These are phyloP conservation scores for Rhabdophis nuchalis DNA, from an alignment of 2,797 vertebrate genomes.

Conservation along the genomic window DNA sequence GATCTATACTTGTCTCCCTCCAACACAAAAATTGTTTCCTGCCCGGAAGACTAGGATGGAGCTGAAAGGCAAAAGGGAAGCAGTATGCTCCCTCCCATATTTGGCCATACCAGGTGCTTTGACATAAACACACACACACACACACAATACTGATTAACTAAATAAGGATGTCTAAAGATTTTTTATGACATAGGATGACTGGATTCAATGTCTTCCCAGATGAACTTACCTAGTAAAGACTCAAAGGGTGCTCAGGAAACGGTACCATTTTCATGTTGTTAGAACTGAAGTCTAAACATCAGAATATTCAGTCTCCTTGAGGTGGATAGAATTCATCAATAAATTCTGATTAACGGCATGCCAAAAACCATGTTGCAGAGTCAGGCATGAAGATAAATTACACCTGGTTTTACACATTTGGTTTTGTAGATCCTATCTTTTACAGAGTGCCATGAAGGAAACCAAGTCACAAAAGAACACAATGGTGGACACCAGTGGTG, in stretches of 20 bases:
- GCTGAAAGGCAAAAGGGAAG: too few relatives aligned
- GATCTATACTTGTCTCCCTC: too few relatives aligned
- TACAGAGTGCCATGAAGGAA: background rate
- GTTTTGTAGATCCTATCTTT: background rate
- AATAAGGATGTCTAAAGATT: background rate
- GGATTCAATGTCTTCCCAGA: background rate
- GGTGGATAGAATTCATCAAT: background rate
- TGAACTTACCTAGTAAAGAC: background rate
- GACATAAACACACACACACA: too few relatives aligned
- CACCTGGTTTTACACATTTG: background rate
- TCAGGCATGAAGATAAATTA: background rate
- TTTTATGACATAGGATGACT: background rate
- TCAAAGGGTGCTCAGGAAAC: background rate
- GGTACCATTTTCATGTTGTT: background rate
- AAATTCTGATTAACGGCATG: background rate
- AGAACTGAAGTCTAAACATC: background rate
- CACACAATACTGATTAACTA: too few relatives aligned
- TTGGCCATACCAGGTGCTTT: too few relatives aligned
- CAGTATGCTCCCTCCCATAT: too few relatives aligned
- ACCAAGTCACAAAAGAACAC: background rate
- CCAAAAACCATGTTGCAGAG: background rate
- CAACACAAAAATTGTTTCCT: too few relatives aligned
- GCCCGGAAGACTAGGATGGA: too few relatives aligned
- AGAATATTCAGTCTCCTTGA: background rate
- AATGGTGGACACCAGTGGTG: background rate